Evolutionary conservation across 2,113 vertebrate genomes (phyloP), one percentile per base, ranked within the genome.

Genomic region (Chaetorhynchus papuensis): DNA sequence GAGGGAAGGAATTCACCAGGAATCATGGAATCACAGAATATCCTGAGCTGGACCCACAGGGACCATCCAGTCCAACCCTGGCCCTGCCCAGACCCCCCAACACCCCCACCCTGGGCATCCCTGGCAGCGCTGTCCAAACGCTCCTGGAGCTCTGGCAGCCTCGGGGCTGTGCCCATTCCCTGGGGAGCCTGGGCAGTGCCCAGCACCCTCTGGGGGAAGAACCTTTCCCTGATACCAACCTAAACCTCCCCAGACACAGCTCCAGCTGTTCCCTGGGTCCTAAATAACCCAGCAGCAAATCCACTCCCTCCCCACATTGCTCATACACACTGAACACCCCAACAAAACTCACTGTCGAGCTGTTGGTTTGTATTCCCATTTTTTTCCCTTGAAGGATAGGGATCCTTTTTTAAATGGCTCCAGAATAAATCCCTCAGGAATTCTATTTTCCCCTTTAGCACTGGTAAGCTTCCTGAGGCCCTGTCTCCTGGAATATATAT

Each of bases 51-150:
- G 17, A 50, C 0, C 26, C 50, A 18, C 57, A 18, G 33, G 68
- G 35, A 64, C 31, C 42, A 27, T 6, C 37, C 31, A 35, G 13
- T 10, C 20, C 56, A 17, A 0, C 3, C 28, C 56, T 3, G 4
- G 0, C 7, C 57, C 42, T 88, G 50, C 42, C 1, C 42, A 56
- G 35, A 49, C 14, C 0, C 44, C 31, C 59, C 50, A 33, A 3
- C 31, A 57, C 3, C 4, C 50, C 44, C 86, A 15, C 21, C 50
- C 57, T 42, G 66, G 2, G 3, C 47, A 63, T 1, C 26, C 75
- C 35, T 41, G 39, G 27, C 13, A 33, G 44, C 0, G 2, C 2
- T 59, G 9, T 2, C 83, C 83, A 7, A 87, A 7, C 2, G 0
- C 56, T 24, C 28, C 45, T 70, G 64, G 56, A 47, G 65, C 64